Evolutionary conservation across 92 coral and sea anemone species (phyloP), one percentile per base, ranked within the genome.

Genomic region (Actinostola sp.): DNA sequence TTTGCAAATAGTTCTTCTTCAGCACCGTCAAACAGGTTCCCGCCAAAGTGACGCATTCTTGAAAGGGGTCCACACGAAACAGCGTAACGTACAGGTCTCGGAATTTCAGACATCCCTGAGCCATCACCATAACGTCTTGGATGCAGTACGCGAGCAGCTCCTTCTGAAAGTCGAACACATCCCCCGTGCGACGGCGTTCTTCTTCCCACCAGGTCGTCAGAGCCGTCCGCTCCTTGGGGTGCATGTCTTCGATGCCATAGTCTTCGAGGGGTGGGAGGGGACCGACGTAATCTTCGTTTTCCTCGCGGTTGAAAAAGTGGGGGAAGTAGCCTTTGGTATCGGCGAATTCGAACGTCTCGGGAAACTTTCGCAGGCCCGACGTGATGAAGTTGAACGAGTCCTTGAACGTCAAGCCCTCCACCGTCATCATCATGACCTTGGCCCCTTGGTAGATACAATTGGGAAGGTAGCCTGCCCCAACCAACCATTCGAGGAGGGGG

Each of bases 31-130:
- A 4, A 46, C 84, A 78, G 9, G 77, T 34, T 1, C 63, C 44
- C 1, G 77, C 84, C 6, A 78, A 25, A 8, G 84, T 59, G 36
- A 68, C 25, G 30, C 63, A 45, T 32, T 78, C 51, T 3, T 24
- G 21, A 30, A 59, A 59, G 20, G 65, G 65, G 27, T 64, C 49
- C 28, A 76, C 45, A 0, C 20, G 39, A 25, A 68, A 67, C 53
- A 26, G 20, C n/a, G 12, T 7, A 13, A 16, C 30, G 13, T 67
- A 78, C 34, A 38, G 7, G 0, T 58, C 36, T 2, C 63, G 76
- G 32, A 65, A 77, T 1, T 15, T 31, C 15, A 20, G 20, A 28
- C 83, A 78, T 0, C 81, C 61, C 5, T 19, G 51, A 1, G 25
- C 54, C n/a, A 65, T 8, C 0, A 72, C 13, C 9, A 24, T 25